Conservation (phyloP, 2,797 vertebrate species). For the Sarcophilus harrisii region DNA sequence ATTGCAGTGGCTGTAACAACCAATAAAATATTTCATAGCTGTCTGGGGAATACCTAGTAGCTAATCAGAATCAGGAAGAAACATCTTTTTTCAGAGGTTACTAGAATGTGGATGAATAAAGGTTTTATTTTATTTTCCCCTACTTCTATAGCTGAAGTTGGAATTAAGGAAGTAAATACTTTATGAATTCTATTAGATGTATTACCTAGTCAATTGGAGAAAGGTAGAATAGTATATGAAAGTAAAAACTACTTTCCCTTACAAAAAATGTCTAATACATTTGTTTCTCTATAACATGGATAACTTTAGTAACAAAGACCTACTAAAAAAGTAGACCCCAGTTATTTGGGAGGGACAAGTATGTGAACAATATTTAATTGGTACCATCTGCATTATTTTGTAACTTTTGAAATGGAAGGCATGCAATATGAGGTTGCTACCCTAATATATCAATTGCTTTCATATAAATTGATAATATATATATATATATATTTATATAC, state of each 20-base stretch:
- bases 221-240: neutral
- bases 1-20: slow-evolving; percentile 59
- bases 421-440: neutral
- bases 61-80: slow-evolving; percentile 60
- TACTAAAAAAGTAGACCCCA: neutral
- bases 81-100: slow-evolving; percentile 53
- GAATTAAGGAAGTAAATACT: slow-evolving; percentile 16
- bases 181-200: slow-evolving; percentile 37
- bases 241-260: slow-evolving; percentile 1
- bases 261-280: neutral
- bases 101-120: slow-evolving; percentile 20
- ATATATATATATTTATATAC: too few relatives aligned
- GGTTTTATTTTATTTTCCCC: neutral
- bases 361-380: neutral
- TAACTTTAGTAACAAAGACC: neutral
- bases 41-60: slow-evolving; percentile 66
- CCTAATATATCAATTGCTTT: neutral
- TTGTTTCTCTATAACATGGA: neutral
- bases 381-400: neutral
- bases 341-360: neutral
- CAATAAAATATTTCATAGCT: slow-evolving; percentile 77
- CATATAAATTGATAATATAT: neutral
- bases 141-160: slow-evolving; percentile 33
- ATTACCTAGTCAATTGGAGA: neutral
- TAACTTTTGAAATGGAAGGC: neutral